Conservation (phyloP, 2,888 invertebrate genomes). For the Drosophila seclusa region DNA sequence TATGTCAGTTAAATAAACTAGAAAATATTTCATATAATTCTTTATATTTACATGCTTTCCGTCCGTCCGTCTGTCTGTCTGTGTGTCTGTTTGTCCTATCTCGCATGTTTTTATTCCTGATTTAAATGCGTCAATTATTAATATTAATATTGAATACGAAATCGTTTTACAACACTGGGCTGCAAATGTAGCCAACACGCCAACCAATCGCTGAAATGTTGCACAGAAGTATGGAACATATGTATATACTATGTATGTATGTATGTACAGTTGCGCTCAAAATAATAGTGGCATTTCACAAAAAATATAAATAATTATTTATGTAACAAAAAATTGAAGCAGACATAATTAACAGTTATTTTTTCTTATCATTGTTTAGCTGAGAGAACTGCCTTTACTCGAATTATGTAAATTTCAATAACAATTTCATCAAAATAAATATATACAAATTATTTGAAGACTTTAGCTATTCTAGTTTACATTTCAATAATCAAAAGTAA, state of each 20-base stretch:
- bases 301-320: not conserved
- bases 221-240: constrained; percentile 1
- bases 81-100: not conserved
- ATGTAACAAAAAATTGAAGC: not conserved
- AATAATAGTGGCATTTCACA: not conserved
- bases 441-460: not conserved
- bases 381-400: not conserved
- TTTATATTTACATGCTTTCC: constrained; percentile 20
- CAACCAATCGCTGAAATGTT: constrained; percentile 5
- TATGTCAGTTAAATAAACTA: constrained; percentile 10
- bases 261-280: not conserved
- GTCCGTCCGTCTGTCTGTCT: not conserved
- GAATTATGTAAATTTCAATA: not conserved
- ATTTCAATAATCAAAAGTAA: not conserved
- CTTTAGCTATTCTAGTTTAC: not conserved
- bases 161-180: not conserved
- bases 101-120: not conserved
- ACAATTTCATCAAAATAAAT: not conserved
- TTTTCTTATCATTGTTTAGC: not conserved
- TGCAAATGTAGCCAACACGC: not conserved
- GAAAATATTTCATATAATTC: constrained; percentile 19
- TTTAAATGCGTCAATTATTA: constrained; percentile 1
- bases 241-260: not conserved
- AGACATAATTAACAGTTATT: not conserved
- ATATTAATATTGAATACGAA: not conserved